phyloP scores from a whole-genome alignment of 2,797 vertebrate species.

The Gymnoscopelus microlampas region DNA sequence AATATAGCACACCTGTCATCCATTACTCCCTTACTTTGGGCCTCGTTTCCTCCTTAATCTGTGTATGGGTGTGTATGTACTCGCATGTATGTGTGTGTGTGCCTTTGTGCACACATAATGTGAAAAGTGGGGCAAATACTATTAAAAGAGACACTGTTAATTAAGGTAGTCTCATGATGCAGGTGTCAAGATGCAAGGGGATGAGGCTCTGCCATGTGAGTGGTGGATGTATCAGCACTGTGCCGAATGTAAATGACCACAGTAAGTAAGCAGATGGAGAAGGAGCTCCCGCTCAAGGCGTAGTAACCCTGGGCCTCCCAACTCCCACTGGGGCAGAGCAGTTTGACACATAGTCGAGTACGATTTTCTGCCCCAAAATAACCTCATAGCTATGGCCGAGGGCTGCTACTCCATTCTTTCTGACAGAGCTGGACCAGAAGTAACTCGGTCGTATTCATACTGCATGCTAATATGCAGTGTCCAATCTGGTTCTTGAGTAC shows the following conservation, averaged over 20 bases:
- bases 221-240: conserved; percentile 14
- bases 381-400: neutral
- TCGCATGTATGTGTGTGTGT: conserved; percentile 8
- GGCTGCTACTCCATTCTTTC: neutral
- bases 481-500: too few species aligned
- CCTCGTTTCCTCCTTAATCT: conserved; percentile 14
- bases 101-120: neutral
- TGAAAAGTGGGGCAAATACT: conserved; percentile 60
- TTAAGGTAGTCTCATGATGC: conserved; percentile 30
- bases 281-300: conserved; percentile 26
- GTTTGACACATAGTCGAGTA: neutral
- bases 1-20: conserved; percentile 50
- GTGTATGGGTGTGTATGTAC: conserved; percentile 23
- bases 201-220: conserved; percentile 31
- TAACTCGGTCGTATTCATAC: neutral
- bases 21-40: conserved; percentile 22
- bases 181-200: neutral
- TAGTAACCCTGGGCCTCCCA: conserved; percentile 10
- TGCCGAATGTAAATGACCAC: conserved; percentile 23
- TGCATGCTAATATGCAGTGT: neutral
- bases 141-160: conserved; percentile 57
- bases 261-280: conserved; percentile 30
- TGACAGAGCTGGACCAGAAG: neutral
- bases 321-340: conserved; percentile 1
- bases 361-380: conserved; percentile 9